A percentile compares a stretch with the other conserved stretches of the same genome.
Evolutionary conservation across 2,797 vertebrate species (phyloP).

Genomic region (Sebastes hubbsi): DNA sequence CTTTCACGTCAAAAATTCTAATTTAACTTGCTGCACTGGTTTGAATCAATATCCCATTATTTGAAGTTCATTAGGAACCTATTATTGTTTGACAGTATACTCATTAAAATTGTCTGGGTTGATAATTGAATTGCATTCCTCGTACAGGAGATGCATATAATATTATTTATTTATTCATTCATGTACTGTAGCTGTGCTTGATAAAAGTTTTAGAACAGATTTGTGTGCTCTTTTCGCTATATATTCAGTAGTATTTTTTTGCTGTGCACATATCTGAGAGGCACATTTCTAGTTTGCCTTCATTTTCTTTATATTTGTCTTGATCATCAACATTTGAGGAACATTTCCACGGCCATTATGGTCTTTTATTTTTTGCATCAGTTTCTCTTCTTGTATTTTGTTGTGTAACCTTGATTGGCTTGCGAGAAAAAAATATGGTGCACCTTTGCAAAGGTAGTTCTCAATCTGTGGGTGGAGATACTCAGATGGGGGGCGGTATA

Average conservation of each 20-base stretch:
- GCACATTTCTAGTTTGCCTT: not conserved
- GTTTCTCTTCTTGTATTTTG: not conserved
- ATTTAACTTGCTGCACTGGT: constrained; percentile 38
- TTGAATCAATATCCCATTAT: constrained; percentile 59
- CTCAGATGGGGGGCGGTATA: too few species aligned
- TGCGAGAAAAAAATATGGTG: too few species aligned
- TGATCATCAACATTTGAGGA: too few species aligned
- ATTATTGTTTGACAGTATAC: constrained; percentile 46
- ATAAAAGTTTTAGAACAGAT: not conserved
- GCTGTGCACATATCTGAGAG: not conserved
- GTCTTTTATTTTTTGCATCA: not conserved
- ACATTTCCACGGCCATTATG: not conserved
- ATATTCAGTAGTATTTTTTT: not conserved
- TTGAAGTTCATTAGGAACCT: constrained; percentile 53
- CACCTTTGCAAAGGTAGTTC: too few species aligned
- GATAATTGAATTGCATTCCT: constrained; percentile 40
- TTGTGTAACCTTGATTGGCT: not conserved
- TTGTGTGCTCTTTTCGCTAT: not conserved
- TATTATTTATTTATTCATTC: not conserved
- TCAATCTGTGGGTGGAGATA: too few species aligned
- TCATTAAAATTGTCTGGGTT: constrained; percentile 46
- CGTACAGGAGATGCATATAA: not conserved
- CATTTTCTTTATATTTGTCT: too few species aligned
- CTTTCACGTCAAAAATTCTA: constrained; percentile 39
- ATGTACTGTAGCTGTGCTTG: not conserved